A percentile compares a stretch with the other conserved stretches of the same genome.
Conservation (phyloP, 30 jellyfish, hydroid and myxozoan genomes). For the Haliclystus octoradiatus region DNA sequence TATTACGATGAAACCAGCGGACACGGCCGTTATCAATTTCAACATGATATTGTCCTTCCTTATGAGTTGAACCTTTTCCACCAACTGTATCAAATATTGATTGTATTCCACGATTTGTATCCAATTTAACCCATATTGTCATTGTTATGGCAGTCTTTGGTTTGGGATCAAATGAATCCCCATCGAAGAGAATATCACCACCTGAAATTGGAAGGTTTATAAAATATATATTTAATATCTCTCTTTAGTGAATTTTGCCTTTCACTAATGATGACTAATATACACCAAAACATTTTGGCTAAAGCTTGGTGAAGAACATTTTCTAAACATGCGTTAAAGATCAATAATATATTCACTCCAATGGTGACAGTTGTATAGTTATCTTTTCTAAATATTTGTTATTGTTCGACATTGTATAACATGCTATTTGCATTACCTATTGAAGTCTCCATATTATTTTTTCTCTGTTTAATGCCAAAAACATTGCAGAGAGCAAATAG, state of each 20-base stretch:
- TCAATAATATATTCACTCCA: no score
- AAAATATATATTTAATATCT: background rate
- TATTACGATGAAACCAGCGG: slow-evolving; percentile 89
- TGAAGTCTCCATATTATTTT: no score
- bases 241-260: background rate
- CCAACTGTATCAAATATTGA: slow-evolving; percentile 94
- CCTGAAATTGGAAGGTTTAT: slow-evolving; percentile 22
- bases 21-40: slow-evolving; percentile 77
- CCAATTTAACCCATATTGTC: slow-evolving; percentile 90
- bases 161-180: slow-evolving; percentile 68
- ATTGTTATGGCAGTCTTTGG: slow-evolving; percentile 74
- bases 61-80: slow-evolving; percentile 55
- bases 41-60: slow-evolving; percentile 88
- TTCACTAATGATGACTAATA: no score
- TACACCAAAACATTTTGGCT: no score
- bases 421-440: no score
- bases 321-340: no score
- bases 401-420: no score
- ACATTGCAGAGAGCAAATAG: no score
- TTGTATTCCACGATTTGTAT: slow-evolving; percentile 77
- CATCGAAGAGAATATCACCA: slow-evolving; percentile 89
- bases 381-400: no score
- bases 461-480: no score
- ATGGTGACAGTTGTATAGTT: no score
- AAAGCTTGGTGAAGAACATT: no score